A percentile compares a stretch with the other conserved stretches of the same genome.
Conservation (phyloP, 2,888 invertebrate species). For the Drosophila tanythrix region DNA sequence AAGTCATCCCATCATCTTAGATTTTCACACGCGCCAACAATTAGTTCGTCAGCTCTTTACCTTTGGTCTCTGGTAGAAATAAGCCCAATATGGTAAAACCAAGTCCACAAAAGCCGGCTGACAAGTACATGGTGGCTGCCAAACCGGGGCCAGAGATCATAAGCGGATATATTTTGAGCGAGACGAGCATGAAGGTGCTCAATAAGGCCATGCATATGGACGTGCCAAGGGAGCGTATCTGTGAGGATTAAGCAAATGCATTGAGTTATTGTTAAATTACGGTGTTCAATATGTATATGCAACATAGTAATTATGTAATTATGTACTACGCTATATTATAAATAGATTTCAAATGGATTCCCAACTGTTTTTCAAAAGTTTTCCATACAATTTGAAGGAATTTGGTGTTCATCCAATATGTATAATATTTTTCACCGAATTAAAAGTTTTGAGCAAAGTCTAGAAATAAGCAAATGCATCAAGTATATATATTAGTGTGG, state of each 20-base stretch:
- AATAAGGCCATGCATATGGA: conserved; percentile 73
- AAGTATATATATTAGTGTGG: too few relatives aligned
- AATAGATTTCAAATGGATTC: background rate
- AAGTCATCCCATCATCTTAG: conserved; percentile 38
- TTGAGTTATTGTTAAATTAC: background rate
- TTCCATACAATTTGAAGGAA: background rate
- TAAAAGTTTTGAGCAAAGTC: background rate
- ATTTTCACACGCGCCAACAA: conserved; percentile 57
- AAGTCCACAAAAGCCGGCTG: conserved; percentile 61
- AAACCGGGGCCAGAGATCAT: conserved; percentile 71
- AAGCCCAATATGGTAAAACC: conserved; percentile 75
- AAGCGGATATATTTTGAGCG: conserved; percentile 79
- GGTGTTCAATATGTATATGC: background rate
- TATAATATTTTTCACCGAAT: background rate
- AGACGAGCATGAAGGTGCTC: conserved; percentile 71
- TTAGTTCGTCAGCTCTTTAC: conserved; percentile 75
- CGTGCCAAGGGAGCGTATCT: conserved; percentile 80
- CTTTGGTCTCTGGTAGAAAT: conserved; percentile 82
- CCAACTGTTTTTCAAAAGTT: background rate
- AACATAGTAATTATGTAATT: too few relatives aligned
- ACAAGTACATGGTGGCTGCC: conserved; percentile 75
- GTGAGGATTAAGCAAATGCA: conserved; percentile 15
- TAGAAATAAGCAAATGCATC: background rate
- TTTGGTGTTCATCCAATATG: background rate
- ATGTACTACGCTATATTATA: background rate